Evolutionary conservation across 2,797 vertebrate genomes (phyloP), one percentile per base, ranked within the genome.

Genomic region (Parambassis ranga): DNA sequence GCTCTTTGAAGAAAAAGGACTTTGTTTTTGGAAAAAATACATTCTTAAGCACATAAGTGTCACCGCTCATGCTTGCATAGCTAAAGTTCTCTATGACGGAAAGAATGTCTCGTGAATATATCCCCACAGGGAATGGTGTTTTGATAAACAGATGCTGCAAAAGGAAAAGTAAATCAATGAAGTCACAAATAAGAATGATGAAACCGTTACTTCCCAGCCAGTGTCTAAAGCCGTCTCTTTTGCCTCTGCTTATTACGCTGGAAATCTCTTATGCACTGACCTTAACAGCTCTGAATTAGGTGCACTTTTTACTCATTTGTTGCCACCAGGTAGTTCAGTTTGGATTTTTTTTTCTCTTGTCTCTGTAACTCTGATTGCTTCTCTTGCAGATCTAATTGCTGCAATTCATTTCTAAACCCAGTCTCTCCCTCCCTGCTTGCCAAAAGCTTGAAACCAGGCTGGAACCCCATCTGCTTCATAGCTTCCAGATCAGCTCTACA

Each of bases 131-230:
- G 71, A 62, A 48, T n/a, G 18, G 52, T 42, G n/a, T n/a, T n/a
- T n/a, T n/a, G 63, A 79, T 64, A 75, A 87, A 82, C 74, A 83
- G 58, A 71, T 49, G 59, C 61, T 33, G 33, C 60, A 62, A 50
- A 71, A 53, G 42, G 78, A 56, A 65, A 38, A 39, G 49, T 65
- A 38, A 79, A 70, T 73, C 64, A 72, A 70, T 68, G 58, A 76
- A 79, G 64, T 28, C 30, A 60, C 53, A 70, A 75, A 67, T 63
- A 50, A 47, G 20, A 78, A 66, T 80, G 72, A 82, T 83, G 78
- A 78, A 84, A 75, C 33, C 4, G 57, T 71, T 47, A 64, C 60
- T 73, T 74, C 70, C 65, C 52, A 61, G 33, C 38, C 59, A 60
- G 57, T 15, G 30, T 76, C 43, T 39, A 47, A 38, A 48, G 47